A percentile compares a stretch with the other conserved stretches of the same genome.
Evolutionary conservation across 1,140 invertebrate species (phyloP).

Genomic region (Conopomorpha cramerella): DNA sequence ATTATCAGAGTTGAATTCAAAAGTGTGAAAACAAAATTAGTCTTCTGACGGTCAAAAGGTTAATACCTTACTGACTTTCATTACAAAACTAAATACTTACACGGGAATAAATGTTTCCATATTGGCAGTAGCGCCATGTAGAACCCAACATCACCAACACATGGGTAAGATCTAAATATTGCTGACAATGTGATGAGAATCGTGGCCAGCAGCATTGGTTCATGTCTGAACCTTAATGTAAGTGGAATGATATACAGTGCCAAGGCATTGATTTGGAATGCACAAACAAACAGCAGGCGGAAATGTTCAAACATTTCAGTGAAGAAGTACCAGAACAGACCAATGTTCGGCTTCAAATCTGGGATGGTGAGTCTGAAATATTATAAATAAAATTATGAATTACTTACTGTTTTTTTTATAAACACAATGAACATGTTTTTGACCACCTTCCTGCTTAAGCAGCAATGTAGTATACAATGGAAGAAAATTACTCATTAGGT

Average conservation of each 20-base stretch:
- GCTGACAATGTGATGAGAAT: conserved; percentile 83
- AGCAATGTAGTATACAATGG: too few relatives aligned
- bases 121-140: conserved; percentile 89
- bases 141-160: conserved; percentile 92
- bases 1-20: too few relatives aligned
- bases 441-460: too few relatives aligned
- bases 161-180: conserved; percentile 97
- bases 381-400: conserved; percentile 14
- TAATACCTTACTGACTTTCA: too few relatives aligned
- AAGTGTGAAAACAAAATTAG: too few relatives aligned
- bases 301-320: conserved; percentile 99
- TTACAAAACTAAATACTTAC: conserved; percentile 77
- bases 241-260: conserved; percentile 89
- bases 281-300: conserved; percentile 89
- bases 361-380: conserved; percentile 77
- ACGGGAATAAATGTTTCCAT: conserved; percentile 88
- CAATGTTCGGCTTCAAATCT: conserved; percentile 95
- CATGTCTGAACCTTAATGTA: conserved; percentile 81
- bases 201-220: conserved; percentile 85
- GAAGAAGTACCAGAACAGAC: conserved; percentile 99
- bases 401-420: conserved; percentile 3
- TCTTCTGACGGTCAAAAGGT: too few relatives aligned
- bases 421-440: neutral
- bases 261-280: conserved; percentile 96
- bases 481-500: too few relatives aligned